Percentiles rank a stretch among this genome's conserved stretches.
Conservation (phyloP, 2,888 invertebrate genomes). For the Stramonita haemastoma region DNA sequence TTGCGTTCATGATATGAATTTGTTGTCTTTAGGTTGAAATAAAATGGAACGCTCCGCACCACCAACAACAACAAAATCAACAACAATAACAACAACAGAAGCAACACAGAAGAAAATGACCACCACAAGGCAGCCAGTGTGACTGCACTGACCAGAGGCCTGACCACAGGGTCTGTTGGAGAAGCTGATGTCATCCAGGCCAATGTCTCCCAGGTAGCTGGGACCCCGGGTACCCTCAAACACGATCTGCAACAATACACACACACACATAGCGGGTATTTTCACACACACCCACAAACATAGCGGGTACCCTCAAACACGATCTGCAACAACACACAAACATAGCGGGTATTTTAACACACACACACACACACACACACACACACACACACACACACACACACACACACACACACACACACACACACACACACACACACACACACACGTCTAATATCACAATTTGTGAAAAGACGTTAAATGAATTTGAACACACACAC, state of each 20-base stretch:
- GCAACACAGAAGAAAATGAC: too few species aligned
- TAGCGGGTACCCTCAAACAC: not conserved
- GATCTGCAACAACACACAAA: not conserved
- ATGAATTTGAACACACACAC: too few species aligned
- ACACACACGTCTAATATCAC: not conserved
- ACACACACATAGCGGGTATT: not conserved
- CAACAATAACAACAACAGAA: too few species aligned
- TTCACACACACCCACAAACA: not conserved
- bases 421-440: not conserved
- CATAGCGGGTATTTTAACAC: not conserved
- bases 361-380: not conserved
- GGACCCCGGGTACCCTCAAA: constrained; percentile 61
- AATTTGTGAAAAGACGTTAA: too few species aligned
- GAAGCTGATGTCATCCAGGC: constrained; percentile 69
- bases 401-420: constrained; percentile 12
- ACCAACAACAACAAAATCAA: too few species aligned
- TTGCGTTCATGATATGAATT: not conserved
- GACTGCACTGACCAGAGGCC: constrained; percentile 51
- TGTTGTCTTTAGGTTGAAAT: too few species aligned
- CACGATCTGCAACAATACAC: constrained; percentile 49
- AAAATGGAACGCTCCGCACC: too few species aligned
- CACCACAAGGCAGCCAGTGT: not conserved
- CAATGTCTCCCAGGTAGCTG: constrained; percentile 67
- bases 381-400: too few species aligned
- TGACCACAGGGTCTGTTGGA: constrained; percentile 57